Conservation (phyloP, 2,888 invertebrate genomes). For the Pyrrhosoma nymphula region DNA sequence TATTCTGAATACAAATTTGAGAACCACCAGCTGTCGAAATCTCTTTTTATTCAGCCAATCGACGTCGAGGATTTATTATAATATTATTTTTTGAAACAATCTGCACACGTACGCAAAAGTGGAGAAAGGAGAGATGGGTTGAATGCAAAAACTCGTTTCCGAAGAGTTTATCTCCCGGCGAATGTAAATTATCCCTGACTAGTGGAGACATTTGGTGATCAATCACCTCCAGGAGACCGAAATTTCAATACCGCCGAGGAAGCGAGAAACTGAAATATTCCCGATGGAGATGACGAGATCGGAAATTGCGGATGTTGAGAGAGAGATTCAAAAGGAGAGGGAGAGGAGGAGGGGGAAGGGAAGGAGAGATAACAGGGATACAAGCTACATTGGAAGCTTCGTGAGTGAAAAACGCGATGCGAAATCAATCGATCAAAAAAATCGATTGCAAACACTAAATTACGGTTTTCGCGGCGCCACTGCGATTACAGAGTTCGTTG, state of each 20-base stretch:
- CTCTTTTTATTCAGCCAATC: neutral
- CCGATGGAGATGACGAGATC: neutral
- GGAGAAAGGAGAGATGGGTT: neutral
- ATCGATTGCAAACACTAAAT: neutral
- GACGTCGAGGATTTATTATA: neutral
- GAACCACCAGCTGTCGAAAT: neutral
- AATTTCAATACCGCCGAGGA: neutral
- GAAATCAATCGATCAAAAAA: neutral
- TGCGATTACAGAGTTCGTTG: neutral
- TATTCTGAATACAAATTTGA: slow-evolving; percentile 4
- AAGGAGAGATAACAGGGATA: neutral
- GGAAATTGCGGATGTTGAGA: neutral
- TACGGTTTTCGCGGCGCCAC: neutral
- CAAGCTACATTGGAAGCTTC: neutral
- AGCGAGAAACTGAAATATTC: slow-evolving; percentile 8
- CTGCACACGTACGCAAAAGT: neutral
- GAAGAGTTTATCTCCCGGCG: neutral
- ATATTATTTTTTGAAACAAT: neutral
- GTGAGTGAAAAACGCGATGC: neutral
- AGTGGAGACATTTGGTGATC: slow-evolving; percentile 3
- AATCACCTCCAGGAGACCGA: neutral
- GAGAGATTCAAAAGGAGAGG: neutral
- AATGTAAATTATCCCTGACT: neutral
- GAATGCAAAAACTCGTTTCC: neutral
- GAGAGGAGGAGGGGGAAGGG: too few relatives aligned